Conservation (phyloP, 2,888 invertebrate genomes). For the Archips xylosteana region DNA sequence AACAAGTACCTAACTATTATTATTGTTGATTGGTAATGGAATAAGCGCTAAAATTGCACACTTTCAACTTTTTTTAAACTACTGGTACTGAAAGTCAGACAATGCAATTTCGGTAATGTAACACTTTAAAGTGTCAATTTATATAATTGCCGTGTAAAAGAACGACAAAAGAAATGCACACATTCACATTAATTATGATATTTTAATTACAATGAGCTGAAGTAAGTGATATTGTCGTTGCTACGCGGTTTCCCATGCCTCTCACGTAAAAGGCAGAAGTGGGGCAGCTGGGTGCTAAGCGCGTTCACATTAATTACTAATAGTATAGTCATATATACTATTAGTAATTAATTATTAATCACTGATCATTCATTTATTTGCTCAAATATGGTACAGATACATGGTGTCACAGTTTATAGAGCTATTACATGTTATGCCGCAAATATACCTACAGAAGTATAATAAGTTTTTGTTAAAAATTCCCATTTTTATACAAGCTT, state of each 20-base stretch:
- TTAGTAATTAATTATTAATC: too few species aligned
- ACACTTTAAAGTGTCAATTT: not conserved
- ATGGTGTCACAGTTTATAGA: too few species aligned
- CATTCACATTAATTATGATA: slow-evolving; percentile 50
- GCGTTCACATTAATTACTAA: not conserved
- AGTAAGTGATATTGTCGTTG: slow-evolving; percentile 22
- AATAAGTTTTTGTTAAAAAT: too few species aligned
- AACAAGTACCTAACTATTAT: not conserved
- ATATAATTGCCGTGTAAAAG: slow-evolving; percentile 6
- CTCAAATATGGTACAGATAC: too few species aligned
- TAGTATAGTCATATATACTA: too few species aligned
- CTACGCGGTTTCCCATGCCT: slow-evolving; percentile 8
- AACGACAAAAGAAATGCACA: slow-evolving; percentile 22
- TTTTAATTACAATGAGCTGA: slow-evolving; percentile 49
- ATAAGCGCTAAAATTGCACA: not conserved
- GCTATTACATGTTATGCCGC: too few species aligned
- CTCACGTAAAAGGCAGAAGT: slow-evolving; percentile 13
- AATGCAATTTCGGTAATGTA: not conserved
- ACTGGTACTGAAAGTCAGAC: not conserved
- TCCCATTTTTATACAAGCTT: too few species aligned
- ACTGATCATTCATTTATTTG: too few species aligned
- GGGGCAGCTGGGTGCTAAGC: slow-evolving; percentile 11
- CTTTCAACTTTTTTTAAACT: not conserved
- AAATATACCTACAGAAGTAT: too few species aligned
- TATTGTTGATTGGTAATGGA: not conserved